These are phyloP conservation scores for Stegostoma tigrinum DNA, from an alignment of 2,113 vertebrate species.

Conservation along the genomic window DNA sequence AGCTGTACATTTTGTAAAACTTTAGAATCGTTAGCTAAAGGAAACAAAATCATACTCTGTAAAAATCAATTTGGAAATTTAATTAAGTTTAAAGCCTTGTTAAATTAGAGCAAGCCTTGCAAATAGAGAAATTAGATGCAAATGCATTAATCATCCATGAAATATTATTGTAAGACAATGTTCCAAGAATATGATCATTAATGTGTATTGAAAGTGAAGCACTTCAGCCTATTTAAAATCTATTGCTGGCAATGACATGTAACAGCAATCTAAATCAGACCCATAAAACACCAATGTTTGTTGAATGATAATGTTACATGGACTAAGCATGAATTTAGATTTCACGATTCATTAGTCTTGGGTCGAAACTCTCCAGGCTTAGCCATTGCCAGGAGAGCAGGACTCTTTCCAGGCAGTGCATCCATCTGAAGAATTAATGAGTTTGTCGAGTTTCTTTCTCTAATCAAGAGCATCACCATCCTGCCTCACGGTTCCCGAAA, in stretches of 20 bases:
- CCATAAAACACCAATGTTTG: not conserved
- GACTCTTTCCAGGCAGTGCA: too few relatives aligned
- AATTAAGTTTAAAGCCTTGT: not conserved
- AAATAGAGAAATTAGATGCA: not conserved
- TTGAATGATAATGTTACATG: not conserved
- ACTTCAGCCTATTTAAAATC: not conserved
- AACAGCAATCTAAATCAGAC: not conserved
- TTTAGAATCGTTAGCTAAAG: not conserved
- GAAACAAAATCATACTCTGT: not conserved
- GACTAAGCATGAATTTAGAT: too few relatives aligned
- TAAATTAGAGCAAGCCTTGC: too few relatives aligned
- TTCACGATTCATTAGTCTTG: too few relatives aligned
- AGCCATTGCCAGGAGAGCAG: too few relatives aligned
- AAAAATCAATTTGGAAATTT: not conserved
- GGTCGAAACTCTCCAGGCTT: too few relatives aligned
- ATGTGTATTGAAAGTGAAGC: not conserved
- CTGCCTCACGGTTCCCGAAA: too few relatives aligned
- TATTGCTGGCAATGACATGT: not conserved
- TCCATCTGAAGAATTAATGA: too few relatives aligned
- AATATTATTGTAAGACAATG: not conserved
- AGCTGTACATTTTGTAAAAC: not conserved
- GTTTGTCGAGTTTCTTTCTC: too few relatives aligned
- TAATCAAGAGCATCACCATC: too few relatives aligned
- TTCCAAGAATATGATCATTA: not conserved
- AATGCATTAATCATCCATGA: not conserved